phyloP scores from a whole-genome alignment of 1,140 invertebrate species.

The Laupala kohalensis region DNA sequence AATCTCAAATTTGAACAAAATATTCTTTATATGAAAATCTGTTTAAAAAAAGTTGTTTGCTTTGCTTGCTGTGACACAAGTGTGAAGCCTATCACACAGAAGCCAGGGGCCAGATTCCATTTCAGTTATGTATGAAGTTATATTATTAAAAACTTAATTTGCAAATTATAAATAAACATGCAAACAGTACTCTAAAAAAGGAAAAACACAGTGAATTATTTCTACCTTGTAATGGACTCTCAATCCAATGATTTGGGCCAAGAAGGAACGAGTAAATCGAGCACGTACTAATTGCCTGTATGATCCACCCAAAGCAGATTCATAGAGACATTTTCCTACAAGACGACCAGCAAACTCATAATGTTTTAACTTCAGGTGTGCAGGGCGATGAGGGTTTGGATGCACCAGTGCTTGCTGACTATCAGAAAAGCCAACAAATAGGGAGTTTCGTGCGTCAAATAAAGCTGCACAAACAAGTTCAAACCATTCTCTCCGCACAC shows the following conservation, averaged over 20 bases:
- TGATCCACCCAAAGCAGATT: constrained; percentile 74
- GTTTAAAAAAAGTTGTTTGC: no score
- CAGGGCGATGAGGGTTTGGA: constrained; percentile 63
- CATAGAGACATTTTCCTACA: constrained; percentile 87
- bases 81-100: no score
- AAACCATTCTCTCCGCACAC: constrained; percentile 85
- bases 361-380: constrained; percentile 69
- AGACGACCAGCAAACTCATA: constrained; percentile 89
- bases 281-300: constrained; percentile 82
- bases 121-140: no score
- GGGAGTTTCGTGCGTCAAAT: constrained; percentile 68
- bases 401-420: constrained; percentile 77
- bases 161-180: no score
- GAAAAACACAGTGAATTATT: not conserved
- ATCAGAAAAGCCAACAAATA: constrained; percentile 77
- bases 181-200: no score
- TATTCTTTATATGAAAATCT: no score
- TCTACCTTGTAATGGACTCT: constrained; percentile 76
- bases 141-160: no score
- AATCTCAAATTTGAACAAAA: no score
- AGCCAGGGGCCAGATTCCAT: no score
- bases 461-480: constrained; percentile 72
- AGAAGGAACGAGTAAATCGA: constrained; percentile 80
- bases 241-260: constrained; percentile 86
- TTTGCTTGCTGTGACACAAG: no score